Evolutionary conservation across 2,113 vertebrate species (phyloP).

Genomic region (Telmatochromis brachygnathus): DNA sequence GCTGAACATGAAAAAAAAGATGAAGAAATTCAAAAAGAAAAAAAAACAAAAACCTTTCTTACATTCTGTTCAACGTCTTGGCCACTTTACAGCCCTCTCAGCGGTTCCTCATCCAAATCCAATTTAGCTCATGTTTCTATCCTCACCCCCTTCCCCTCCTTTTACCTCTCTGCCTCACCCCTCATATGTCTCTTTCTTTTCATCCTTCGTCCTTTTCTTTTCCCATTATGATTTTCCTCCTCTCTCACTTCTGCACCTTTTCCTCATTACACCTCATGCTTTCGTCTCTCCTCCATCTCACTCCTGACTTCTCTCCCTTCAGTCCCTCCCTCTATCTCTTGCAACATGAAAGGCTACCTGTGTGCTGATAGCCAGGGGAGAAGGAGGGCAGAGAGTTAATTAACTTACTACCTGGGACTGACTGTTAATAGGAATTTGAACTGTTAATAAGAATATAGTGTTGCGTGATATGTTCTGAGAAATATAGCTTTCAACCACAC

Average conservation of each 20-base stretch:
- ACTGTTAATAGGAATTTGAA: slow-evolving; percentile 71
- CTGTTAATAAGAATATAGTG: slow-evolving; percentile 51
- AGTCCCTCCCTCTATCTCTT: slow-evolving; percentile 31
- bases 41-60: not conserved
- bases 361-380: slow-evolving; percentile 58
- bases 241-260: not conserved
- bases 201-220: not conserved
- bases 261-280: not conserved
- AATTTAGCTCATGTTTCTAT: slow-evolving; percentile 55
- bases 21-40: slow-evolving; percentile 1
- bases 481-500: slow-evolving; percentile 6
- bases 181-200: slow-evolving; percentile 6
- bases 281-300: not conserved
- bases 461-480: slow-evolving; percentile 5
- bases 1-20: not conserved
- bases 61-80: slow-evolving; percentile 18
- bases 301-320: not conserved
- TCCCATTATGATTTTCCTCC: not conserved
- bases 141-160: not conserved
- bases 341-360: slow-evolving; percentile 73
- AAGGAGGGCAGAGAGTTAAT: slow-evolving; percentile 73
- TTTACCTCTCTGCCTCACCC: not conserved
- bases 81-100: slow-evolving; percentile 55
- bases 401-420: slow-evolving; percentile 72
- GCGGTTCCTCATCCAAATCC: slow-evolving; percentile 60